These are phyloP conservation scores for Corythucha ciliata DNA, from an alignment of 2,888 invertebrate genomes.

Conservation along the genomic window DNA sequence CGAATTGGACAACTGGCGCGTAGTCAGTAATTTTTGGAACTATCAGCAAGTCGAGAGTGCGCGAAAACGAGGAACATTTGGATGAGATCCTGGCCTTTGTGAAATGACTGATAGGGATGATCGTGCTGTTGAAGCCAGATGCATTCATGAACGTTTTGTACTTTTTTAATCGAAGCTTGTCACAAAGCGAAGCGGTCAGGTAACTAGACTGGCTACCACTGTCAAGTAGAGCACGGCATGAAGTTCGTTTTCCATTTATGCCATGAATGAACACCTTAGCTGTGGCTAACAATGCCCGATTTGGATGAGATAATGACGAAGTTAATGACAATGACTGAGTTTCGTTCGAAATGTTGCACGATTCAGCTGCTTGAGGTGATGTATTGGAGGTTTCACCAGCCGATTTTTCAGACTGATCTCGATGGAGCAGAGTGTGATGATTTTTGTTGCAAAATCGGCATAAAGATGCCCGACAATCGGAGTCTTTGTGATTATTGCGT, in stretches of 20 bases:
- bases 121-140: slow-evolving; percentile 20
- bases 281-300: slow-evolving; percentile 28
- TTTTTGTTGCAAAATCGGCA: slow-evolving; percentile 15
- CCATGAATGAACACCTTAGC: slow-evolving; percentile 25
- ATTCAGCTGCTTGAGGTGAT: no score
- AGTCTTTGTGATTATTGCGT: slow-evolving; percentile 5
- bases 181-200: slow-evolving; percentile 21
- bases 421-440: slow-evolving; percentile 21
- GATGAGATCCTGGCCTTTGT: slow-evolving; percentile 21
- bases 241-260: slow-evolving; percentile 14
- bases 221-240: slow-evolving; percentile 32
- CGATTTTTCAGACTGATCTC: no score
- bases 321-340: no score
- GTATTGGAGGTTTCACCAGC: no score
- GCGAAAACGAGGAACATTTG: slow-evolving; percentile 17
- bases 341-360: no score
- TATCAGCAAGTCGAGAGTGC: slow-evolving; percentile 25
- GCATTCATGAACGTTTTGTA: slow-evolving; percentile 18
- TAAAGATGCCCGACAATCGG: slow-evolving; percentile 15
- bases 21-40: slow-evolving; percentile 31
- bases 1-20: slow-evolving; percentile 26
- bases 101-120: slow-evolving; percentile 7
- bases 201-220: slow-evolving; percentile 31
- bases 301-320: no score
- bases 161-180: slow-evolving; percentile 13